These are phyloP conservation scores for Myotis yumanensis DNA, from an alignment of 2,113 vertebrate species.

Conservation along the genomic window DNA sequence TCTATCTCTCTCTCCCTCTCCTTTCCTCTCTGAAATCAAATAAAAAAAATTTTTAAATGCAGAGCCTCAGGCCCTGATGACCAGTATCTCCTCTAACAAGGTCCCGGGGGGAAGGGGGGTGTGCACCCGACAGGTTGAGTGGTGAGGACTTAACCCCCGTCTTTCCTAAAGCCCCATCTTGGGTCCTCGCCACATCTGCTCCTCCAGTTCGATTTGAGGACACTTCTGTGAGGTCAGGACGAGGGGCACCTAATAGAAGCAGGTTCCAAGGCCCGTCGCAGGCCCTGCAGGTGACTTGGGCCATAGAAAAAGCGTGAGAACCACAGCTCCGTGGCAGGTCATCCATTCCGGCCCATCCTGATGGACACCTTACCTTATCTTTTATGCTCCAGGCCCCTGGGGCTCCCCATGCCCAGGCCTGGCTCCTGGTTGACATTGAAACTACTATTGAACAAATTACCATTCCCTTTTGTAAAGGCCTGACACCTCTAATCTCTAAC, in stretches of 20 bases:
- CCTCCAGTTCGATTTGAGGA: not conserved
- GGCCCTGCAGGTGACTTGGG: not conserved
- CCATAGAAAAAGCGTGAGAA: not conserved
- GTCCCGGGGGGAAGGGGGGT: not conserved
- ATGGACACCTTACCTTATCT: not conserved
- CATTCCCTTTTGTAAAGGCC: not conserved
- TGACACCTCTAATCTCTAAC: not conserved
- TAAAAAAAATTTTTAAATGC: too few relatives aligned
- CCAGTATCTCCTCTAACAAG: not conserved
- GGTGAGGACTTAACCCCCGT: not conserved
- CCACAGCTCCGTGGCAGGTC: not conserved
- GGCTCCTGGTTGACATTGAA: not conserved
- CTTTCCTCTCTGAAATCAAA: too few relatives aligned
- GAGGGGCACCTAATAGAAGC: not conserved
- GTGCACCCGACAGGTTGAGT: not conserved
- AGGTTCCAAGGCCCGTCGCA: not conserved
- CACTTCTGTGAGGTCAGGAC: not conserved
- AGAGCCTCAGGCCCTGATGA: not conserved
- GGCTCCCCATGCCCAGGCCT: not conserved
- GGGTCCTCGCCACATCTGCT: not conserved
- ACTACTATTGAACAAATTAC: not conserved
- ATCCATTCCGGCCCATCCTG: not conserved
- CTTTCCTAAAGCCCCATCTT: not conserved
- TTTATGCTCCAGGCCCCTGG: not conserved
- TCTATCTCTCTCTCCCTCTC: too few relatives aligned